A percentile compares a stretch with the other conserved stretches of the same genome.
phyloP scores from a whole-genome alignment of 1,140 invertebrate genomes.

The Anadara kagoshimensis region DNA sequence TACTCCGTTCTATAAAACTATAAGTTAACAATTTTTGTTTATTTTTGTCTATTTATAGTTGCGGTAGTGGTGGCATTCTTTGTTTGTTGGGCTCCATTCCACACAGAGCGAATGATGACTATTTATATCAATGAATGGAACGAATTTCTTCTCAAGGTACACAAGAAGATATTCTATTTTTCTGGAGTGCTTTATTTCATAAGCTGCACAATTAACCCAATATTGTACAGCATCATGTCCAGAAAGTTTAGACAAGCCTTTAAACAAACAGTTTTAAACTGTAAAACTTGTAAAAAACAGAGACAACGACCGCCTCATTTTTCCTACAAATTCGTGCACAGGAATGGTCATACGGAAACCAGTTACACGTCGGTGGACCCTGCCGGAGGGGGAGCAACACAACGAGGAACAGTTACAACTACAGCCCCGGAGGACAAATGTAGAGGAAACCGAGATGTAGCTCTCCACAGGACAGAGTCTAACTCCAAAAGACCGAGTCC shows the following conservation, averaged over 20 bases:
- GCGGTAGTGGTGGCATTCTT: conserved; percentile 91
- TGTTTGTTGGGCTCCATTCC: conserved; percentile 93
- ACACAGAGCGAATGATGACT: conserved; percentile 87
- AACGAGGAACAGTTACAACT: conserved; percentile 5
- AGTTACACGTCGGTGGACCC: conserved; percentile 47
- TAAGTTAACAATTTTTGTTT: neutral
- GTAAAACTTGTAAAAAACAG: conserved; percentile 41
- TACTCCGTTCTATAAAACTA: too few species aligned
- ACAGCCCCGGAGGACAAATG: conserved; percentile 8
- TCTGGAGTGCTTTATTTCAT: conserved; percentile 82
- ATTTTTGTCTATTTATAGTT: conserved; percentile 39
- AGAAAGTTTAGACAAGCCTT: conserved; percentile 88
- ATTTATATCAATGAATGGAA: conserved; percentile 74
- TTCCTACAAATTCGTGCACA: conserved; percentile 50
- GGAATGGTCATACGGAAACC: conserved; percentile 52
- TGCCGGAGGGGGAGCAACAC: conserved; percentile 15
- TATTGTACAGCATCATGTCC: conserved; percentile 94
- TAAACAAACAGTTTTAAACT: conserved; percentile 67
- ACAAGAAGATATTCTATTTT: conserved; percentile 54
- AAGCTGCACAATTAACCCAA: conserved; percentile 91
- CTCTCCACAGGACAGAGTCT: conserved; percentile 19
- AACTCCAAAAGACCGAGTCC: conserved; percentile 30
- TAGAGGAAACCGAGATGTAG: conserved; percentile 20
- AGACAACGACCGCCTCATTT: conserved; percentile 36
- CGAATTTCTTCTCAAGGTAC: conserved; percentile 38